These are phyloP conservation scores for Liasis olivaceus DNA, from an alignment of 2,797 vertebrate genomes.

Conservation along the genomic window DNA sequence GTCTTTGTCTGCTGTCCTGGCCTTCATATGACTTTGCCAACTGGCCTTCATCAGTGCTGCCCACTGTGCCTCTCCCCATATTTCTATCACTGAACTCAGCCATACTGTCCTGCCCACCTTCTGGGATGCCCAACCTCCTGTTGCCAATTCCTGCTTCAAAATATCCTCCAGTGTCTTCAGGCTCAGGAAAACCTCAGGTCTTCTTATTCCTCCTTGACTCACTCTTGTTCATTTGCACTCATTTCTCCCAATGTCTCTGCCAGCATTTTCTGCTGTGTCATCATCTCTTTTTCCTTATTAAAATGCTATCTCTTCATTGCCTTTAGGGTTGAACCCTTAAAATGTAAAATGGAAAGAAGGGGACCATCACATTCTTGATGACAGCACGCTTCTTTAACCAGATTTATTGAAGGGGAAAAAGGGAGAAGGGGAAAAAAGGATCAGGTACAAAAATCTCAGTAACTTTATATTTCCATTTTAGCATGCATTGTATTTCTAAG, in stretches of 20 bases:
- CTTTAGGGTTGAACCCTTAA: not conserved
- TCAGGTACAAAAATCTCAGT: not conserved
- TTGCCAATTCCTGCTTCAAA: not conserved
- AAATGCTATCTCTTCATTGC: not conserved
- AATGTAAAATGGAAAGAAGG: not conserved
- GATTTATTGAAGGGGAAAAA: not conserved
- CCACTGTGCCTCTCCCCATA: not conserved
- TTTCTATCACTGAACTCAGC: not conserved
- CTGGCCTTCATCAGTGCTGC: not conserved
- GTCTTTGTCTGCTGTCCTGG: not conserved
- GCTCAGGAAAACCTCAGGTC: not conserved
- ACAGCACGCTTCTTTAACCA: not conserved
- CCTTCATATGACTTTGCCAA: not conserved
- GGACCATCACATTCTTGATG: not conserved
- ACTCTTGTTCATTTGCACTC: not conserved
- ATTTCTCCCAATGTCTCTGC: not conserved
- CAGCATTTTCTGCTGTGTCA: not conserved
- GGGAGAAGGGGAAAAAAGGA: not conserved
- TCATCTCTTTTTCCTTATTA: not conserved
- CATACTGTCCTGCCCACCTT: not conserved
- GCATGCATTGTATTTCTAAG: not conserved
- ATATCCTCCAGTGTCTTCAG: not conserved
- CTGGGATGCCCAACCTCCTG: not conserved
- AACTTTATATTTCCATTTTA: not conserved
- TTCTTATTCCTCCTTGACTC: not conserved